phyloP scores from a whole-genome alignment of 2,888 invertebrate species.

The Hirudinaria manillensis region DNA sequence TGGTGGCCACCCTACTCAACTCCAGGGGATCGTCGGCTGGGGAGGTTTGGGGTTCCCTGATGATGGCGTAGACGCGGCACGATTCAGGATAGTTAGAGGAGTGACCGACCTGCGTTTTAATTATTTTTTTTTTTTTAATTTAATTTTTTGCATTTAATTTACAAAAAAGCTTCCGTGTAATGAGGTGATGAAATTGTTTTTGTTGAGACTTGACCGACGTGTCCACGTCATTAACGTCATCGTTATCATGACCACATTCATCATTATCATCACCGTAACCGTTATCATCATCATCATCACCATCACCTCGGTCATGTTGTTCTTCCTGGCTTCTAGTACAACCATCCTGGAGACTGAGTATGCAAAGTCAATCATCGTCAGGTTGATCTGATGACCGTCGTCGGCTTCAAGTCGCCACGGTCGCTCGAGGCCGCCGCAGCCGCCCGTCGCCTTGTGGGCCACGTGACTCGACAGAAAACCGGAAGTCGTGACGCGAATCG shows the following conservation, averaged over 20 bases:
- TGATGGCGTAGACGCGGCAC: conserved; percentile 21
- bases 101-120: no score
- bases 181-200: no score
- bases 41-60: conserved; percentile 1
- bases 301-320: background rate
- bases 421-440: conserved; percentile 20
- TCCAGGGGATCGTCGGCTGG: background rate
- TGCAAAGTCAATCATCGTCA: conserved; percentile 35
- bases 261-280: background rate
- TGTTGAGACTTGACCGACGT: no score
- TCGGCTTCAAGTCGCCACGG: conserved; percentile 27
- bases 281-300: background rate
- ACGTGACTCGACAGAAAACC: conserved; percentile 23
- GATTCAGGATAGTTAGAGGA: background rate
- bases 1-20: background rate
- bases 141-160: no score
- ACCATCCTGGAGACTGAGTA: background rate
- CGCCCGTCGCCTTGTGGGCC: background rate
- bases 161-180: no score
- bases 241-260: background rate
- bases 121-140: no score
- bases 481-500: conserved; percentile 6
- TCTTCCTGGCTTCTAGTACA: background rate
- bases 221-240: background rate
- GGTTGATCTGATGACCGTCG: conserved; percentile 34